Conservation (phyloP, 2,113 vertebrate species). For the Nothobranchius kuhntae region DNA sequence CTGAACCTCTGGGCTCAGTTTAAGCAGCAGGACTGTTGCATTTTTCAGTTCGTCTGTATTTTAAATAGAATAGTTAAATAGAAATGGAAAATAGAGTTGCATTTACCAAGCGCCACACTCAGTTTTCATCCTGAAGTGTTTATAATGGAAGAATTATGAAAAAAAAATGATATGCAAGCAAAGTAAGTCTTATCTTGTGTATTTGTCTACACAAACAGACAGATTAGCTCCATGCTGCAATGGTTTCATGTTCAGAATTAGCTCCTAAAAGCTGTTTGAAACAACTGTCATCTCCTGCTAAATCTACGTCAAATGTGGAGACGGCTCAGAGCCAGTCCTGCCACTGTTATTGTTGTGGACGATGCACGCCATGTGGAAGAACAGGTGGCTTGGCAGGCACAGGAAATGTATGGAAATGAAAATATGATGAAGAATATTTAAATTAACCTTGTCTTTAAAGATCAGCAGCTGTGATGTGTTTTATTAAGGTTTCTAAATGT, state of each 20-base stretch:
- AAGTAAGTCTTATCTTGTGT: background rate
- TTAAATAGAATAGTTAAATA: background rate
- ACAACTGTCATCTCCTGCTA: background rate
- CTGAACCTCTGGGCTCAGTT: background rate
- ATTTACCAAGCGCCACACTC: background rate
- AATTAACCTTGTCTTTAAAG: background rate
- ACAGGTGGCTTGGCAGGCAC: constrained; percentile 4
- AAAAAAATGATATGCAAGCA: background rate
- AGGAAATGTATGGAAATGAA: background rate
- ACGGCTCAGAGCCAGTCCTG: background rate
- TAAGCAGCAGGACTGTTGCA: background rate
- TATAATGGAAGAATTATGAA: background rate
- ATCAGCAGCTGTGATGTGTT: background rate
- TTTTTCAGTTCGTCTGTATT: background rate
- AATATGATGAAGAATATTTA: background rate
- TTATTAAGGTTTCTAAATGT: background rate
- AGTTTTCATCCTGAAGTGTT: background rate
- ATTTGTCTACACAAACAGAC: background rate
- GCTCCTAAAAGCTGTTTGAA: background rate
- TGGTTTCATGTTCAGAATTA: background rate
- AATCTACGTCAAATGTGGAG: background rate
- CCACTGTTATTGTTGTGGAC: background rate
- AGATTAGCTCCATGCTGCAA: background rate
- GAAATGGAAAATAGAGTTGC: background rate
- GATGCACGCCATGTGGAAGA: background rate